These are phyloP conservation scores for Ochropleura leucogaster DNA, from an alignment of 2,888 invertebrate species.

Conservation along the genomic window DNA sequence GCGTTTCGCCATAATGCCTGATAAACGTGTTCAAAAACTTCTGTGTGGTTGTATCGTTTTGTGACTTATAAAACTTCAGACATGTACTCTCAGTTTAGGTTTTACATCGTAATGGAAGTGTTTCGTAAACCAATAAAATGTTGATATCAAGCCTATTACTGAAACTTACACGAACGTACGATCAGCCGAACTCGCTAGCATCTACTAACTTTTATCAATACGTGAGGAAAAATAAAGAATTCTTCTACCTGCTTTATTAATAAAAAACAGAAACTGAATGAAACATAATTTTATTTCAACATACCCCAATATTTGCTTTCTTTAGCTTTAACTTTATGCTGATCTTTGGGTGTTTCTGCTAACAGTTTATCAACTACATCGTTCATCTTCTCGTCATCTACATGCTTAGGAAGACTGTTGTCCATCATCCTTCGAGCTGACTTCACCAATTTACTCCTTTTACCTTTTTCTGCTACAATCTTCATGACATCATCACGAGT, in stretches of 20 bases:
- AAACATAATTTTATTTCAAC: conserved; percentile 27
- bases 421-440: conserved; percentile 78
- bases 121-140: background rate
- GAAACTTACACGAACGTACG: background rate
- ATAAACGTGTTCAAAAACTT: background rate
- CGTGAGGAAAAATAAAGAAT: background rate
- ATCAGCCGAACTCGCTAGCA: background rate
- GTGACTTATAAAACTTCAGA: no score
- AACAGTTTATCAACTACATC: conserved; percentile 80
- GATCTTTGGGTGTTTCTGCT: conserved; percentile 76
- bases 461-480: conserved; percentile 72
- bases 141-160: background rate
- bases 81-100: background rate
- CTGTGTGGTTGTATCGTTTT: background rate
- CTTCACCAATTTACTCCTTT: conserved; percentile 65
- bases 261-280: background rate
- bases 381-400: conserved; percentile 70
- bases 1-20: background rate
- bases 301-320: conserved; percentile 83
- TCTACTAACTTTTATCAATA: background rate
- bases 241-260: background rate
- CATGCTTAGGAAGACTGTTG: conserved; percentile 54
- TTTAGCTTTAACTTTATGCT: conserved; percentile 74
- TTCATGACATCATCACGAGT: conserved; percentile 83
- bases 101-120: no score